These are phyloP conservation scores for Rhaphigaster nebulosa DNA, from an alignment of 2,888 invertebrate genomes.

Conservation along the genomic window DNA sequence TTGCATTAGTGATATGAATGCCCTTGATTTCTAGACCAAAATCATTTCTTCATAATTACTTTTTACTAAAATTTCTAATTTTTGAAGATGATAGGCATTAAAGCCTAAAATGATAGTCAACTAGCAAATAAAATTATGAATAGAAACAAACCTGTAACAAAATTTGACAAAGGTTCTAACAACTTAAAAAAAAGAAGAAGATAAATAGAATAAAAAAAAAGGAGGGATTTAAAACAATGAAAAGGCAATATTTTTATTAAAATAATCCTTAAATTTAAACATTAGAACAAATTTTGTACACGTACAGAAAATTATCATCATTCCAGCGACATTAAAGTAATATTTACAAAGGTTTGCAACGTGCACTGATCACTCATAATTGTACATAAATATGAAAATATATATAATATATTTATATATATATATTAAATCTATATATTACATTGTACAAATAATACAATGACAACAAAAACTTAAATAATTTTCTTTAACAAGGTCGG, in stretches of 20 bases:
- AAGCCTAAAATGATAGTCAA: no score
- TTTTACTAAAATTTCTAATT: no score
- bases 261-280: conserved; percentile 45
- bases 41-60: no score
- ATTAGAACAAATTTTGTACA: conserved; percentile 32
- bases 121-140: no score
- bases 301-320: conserved; percentile 25
- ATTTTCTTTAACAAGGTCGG: conserved; percentile 23
- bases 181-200: no score
- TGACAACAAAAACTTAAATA: conserved; percentile 35
- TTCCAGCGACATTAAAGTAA: neutral
- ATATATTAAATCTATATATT: conserved; percentile 37
- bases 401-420: conserved; percentile 41
- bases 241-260: conserved; percentile 48
- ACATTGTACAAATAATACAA: conserved; percentile 33
- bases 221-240: neutral
- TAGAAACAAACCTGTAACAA: no score
- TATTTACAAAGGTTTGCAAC: conserved; percentile 37
- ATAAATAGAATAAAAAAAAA: neutral
- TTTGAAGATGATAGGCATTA: no score
- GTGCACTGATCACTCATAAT: conserved; percentile 4
- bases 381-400: conserved; percentile 49
- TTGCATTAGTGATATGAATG: no score
- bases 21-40: no score
- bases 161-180: no score